A percentile compares a stretch with the other conserved stretches of the same genome.
phyloP scores from a whole-genome alignment of 2,888 invertebrate species.

The Cyrtodaria siliqua region DNA sequence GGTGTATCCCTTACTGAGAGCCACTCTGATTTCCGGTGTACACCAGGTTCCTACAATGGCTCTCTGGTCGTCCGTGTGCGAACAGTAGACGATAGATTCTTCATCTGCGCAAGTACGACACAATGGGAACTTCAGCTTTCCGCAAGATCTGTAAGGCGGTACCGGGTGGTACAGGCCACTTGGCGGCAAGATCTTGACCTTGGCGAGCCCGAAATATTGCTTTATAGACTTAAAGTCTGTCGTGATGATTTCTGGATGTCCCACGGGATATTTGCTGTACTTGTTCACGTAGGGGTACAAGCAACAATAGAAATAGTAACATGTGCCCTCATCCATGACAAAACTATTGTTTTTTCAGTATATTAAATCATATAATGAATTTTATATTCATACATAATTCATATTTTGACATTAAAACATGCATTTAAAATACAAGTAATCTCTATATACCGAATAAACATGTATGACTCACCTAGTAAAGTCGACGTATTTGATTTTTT shows the following conservation, averaged over 20 bases:
- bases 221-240: conserved; percentile 51
- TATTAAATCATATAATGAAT: too few species aligned
- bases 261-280: conserved; percentile 64
- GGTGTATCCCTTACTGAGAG: conserved; percentile 78
- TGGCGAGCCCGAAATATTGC: conserved; percentile 70
- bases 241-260: conserved; percentile 67
- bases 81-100: conserved; percentile 70
- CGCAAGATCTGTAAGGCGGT: conserved; percentile 73
- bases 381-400: too few species aligned
- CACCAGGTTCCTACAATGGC: conserved; percentile 81
- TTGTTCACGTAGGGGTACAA: conserved; percentile 76
- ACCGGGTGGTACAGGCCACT: conserved; percentile 77
- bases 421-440: too few species aligned
- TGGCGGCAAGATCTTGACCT: conserved; percentile 73
- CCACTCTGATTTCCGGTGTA: conserved; percentile 80
- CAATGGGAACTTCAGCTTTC: conserved; percentile 81
- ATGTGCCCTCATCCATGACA: too few species aligned
- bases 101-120: conserved; percentile 75
- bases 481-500: conserved; percentile 67
- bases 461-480: conserved; percentile 65
- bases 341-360: too few species aligned
- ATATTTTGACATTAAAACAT: too few species aligned
- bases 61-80: conserved; percentile 73
- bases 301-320: too few species aligned
- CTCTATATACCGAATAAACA: too few species aligned